phyloP scores from a whole-genome alignment of 1,140 invertebrate genomes.

The Gonioctena quinquepunctata region DNA sequence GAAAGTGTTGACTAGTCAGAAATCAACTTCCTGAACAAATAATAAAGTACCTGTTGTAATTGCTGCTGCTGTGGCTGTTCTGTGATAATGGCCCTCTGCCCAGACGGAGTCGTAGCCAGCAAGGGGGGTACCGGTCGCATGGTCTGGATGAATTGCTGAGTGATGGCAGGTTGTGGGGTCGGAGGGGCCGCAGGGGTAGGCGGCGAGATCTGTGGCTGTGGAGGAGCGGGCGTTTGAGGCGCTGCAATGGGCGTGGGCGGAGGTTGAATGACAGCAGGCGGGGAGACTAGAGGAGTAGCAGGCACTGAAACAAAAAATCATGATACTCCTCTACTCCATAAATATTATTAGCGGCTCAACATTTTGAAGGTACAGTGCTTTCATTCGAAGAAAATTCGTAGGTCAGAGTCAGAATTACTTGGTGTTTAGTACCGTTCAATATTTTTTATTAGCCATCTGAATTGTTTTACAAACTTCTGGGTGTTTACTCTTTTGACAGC shows the following conservation, averaged over 20 bases:
- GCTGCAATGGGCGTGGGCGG: conserved; percentile 11
- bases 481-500: too few relatives aligned
- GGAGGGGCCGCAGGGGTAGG: conserved; percentile 39
- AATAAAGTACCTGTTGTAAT: too few relatives aligned
- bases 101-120: conserved; percentile 43
- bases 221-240: conserved; percentile 11
- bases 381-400: too few relatives aligned
- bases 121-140: conserved; percentile 49
- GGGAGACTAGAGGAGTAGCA: background rate
- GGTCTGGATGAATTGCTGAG: conserved; percentile 53
- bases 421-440: too few relatives aligned
- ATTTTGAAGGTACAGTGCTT: background rate
- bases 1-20: too few relatives aligned
- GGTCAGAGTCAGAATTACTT: too few relatives aligned
- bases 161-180: conserved; percentile 40
- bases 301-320: background rate
- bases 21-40: too few relatives aligned
- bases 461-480: too few relatives aligned
- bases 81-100: conserved; percentile 40
- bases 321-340: too few relatives aligned
- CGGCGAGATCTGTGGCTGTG: conserved; percentile 32
- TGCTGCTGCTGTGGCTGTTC: conserved; percentile 22
- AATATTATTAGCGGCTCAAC: conserved; percentile 18
- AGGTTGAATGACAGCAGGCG: background rate
- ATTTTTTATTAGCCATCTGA: too few relatives aligned